Conservation (phyloP, 2,888 invertebrate species). For the Drosophila phalerata region DNA sequence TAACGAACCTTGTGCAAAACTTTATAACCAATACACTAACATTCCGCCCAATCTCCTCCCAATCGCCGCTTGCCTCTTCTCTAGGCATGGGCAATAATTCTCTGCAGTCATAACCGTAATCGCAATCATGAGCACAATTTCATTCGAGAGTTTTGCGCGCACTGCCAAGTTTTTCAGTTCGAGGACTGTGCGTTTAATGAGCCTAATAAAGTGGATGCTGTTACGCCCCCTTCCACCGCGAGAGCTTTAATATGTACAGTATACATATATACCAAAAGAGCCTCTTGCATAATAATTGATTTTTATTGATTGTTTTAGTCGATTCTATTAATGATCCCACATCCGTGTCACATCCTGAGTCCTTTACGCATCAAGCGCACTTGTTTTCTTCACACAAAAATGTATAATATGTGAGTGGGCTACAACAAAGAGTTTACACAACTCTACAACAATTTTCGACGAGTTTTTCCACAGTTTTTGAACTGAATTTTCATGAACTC, state of each 20-base stretch:
- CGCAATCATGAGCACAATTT: conserved; percentile 78
- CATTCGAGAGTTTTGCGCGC: conserved; percentile 62
- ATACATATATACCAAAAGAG: conserved; percentile 8
- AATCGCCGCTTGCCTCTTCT: not conserved
- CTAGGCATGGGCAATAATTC: conserved; percentile 41
- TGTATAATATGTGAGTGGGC: not conserved
- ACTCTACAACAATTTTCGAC: conserved; percentile 7
- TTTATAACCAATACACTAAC: conserved; percentile 39
- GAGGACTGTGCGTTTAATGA: conserved; percentile 65
- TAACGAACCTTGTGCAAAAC: conserved; percentile 59
- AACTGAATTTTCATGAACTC: conserved; percentile 31
- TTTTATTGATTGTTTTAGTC: conserved; percentile 48
- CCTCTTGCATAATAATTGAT: conserved; percentile 70
- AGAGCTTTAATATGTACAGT: not conserved
- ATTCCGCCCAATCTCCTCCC: not conserved
- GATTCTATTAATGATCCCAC: conserved; percentile 1
- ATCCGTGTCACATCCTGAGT: conserved; percentile 11
- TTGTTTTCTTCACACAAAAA: not conserved
- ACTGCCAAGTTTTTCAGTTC: conserved; percentile 40
- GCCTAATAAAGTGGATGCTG: conserved; percentile 64
- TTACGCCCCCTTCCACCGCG: not conserved
- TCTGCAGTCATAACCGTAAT: conserved; percentile 71
- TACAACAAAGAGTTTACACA: not conserved
- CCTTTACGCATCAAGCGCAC: not conserved
- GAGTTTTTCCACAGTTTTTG: conserved; percentile 5